Evolutionary conservation across 2,888 invertebrate species (phyloP), one percentile per base, ranked within the genome.

Genomic region (Leptarthrus brevirostris): DNA sequence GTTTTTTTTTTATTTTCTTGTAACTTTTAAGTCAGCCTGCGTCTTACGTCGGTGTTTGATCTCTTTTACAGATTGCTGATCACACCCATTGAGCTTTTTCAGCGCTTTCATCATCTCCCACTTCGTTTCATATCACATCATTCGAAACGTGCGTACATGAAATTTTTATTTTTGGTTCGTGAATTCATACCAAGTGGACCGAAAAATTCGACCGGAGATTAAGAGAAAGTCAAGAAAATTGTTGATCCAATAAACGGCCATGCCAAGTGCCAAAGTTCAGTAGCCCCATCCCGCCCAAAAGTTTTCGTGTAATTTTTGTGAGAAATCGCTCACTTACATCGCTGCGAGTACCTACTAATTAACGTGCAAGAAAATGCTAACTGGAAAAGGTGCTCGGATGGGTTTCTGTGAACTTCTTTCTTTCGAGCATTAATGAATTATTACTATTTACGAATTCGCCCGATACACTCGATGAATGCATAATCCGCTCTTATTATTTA

Each of bases 391-490:
- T 30, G 30, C 8, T 30, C 30, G 30, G 8, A 8, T 30, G 30
- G 30, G 8, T 30, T 30, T 30, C 30, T 30, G 30, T 5, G 30
- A 30, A 30, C 4, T 30, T 30, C 30, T 8, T 30, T 30, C 30
- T 12, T 12, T 40, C 12, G 12, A 40, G 40, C n/a, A 24, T 36
- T 44, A 64, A 64, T 64, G 18, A 44, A 44, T 64, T 64, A 64
- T 26, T 64, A 44, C 24, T 14, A 64, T 36, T 64, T 24, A 44
- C 40, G 44, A 64, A 44, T 64, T 22, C 36, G 44, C 44, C 26
- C 44, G 24, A 64, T 64, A 36, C 47, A 64, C 47, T 44, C 64
- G 24, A 64, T 64, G 64, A 47, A 64, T 64, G 64, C 64, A 64
- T 64, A 64, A 64, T 64, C 44, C 44, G 6, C 6, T 22, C 64